Conservation (phyloP, 2,797 vertebrate genomes). For the Gymnodraco acuticeps region DNA sequence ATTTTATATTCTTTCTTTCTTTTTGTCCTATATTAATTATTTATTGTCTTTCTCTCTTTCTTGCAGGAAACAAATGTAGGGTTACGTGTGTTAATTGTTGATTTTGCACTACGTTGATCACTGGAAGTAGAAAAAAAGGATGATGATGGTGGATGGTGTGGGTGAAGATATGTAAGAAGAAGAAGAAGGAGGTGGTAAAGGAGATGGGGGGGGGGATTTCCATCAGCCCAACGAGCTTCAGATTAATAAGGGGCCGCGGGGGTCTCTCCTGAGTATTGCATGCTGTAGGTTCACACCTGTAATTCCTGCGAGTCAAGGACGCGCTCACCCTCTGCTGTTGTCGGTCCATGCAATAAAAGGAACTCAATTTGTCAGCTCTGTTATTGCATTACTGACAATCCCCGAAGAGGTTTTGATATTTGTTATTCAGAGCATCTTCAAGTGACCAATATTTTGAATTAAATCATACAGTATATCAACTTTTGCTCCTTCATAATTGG, state of each 20-base stretch:
- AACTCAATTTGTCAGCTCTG: constrained; percentile 74
- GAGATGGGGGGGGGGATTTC: constrained; percentile 63
- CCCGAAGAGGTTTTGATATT: constrained; percentile 39
- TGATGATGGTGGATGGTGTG: constrained; percentile 76
- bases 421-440: constrained; percentile 35
- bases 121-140: constrained; percentile 19
- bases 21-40: no score
- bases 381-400: constrained; percentile 65
- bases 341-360: constrained; percentile 64
- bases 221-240: constrained; percentile 68
- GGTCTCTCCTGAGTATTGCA: constrained; percentile 56
- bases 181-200: constrained; percentile 34
- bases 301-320: constrained; percentile 76
- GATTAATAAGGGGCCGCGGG: constrained; percentile 77
- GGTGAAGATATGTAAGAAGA: constrained; percentile 68
- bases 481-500: background rate
- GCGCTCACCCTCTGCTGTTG: constrained; percentile 52
- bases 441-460: constrained; percentile 29
- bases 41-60: no score
- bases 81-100: constrained; percentile 82
- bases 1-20: no score
- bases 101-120: constrained; percentile 75
- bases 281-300: constrained; percentile 57
- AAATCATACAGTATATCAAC: constrained; percentile 7
- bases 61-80: constrained; percentile 27